These are phyloP conservation scores for Drosophila eohydei DNA, from an alignment of 2,888 invertebrate species.

Conservation along the genomic window DNA sequence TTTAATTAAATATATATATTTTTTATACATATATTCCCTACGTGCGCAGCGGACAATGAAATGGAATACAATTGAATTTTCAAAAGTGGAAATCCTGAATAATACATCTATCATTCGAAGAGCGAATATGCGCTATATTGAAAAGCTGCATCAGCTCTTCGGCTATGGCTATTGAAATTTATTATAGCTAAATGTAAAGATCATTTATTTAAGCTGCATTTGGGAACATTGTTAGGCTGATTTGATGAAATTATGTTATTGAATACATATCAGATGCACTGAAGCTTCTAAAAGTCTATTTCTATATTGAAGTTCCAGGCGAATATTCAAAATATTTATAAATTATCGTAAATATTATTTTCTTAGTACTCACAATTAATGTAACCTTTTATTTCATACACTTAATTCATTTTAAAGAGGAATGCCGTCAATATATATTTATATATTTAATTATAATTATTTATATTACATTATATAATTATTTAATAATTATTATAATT, in stretches of 20 bases:
- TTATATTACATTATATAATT: too few species aligned
- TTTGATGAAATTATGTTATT: neutral
- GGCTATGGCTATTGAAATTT: neutral
- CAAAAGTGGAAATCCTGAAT: slow-evolving; percentile 44
- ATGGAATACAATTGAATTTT: slow-evolving; percentile 44
- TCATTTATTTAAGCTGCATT: slow-evolving; percentile 1
- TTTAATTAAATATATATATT: slow-evolving; percentile 72
- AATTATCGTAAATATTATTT: too few species aligned
- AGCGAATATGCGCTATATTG: neutral
- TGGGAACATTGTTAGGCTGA: neutral
- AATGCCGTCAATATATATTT: too few species aligned
- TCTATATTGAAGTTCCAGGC: too few species aligned
- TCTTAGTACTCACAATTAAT: too few species aligned
- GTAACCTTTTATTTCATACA: too few species aligned
- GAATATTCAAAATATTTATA: too few species aligned
- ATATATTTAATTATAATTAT: too few species aligned
- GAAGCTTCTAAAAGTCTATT: neutral
- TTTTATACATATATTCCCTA: slow-evolving; percentile 29
- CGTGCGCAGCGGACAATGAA: slow-evolving; percentile 35
- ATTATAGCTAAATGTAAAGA: slow-evolving; percentile 12
- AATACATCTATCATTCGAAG: slow-evolving; percentile 19
- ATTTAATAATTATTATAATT: too few species aligned
- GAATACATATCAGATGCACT: neutral
- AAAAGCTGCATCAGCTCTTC: slow-evolving; percentile 2
- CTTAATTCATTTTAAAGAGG: too few species aligned